phyloP scores from a whole-genome alignment of 2,888 invertebrate genomes.

The Scrobipalpa costella region DNA sequence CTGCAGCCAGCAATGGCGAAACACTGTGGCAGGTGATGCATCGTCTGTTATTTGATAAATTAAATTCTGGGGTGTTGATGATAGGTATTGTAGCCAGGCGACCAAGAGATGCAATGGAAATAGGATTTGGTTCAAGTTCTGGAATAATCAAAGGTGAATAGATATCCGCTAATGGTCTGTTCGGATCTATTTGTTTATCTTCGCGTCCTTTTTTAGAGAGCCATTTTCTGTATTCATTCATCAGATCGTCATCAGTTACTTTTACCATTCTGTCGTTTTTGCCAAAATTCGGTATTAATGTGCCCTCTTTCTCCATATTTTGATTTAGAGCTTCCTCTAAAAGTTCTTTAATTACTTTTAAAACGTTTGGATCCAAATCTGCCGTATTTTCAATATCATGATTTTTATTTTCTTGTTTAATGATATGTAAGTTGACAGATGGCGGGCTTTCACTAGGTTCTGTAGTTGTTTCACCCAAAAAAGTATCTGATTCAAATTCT shows the following conservation, averaged over 20 bases:
- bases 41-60: neutral
- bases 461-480: neutral
- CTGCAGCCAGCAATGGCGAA: neutral
- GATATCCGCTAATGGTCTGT: neutral
- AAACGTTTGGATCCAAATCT: neutral
- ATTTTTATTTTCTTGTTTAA: neutral
- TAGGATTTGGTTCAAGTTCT: neutral
- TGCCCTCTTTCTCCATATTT: neutral
- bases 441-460: neutral
- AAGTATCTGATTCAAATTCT: neutral
- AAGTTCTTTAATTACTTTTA: conserved; percentile 4
- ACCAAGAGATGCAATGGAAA: neutral
- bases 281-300: no score
- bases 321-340: neutral
- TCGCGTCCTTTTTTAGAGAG: neutral
- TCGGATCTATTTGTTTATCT: neutral
- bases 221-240: neutral
- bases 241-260: neutral
- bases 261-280: neutral
- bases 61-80: neutral
- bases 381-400: neutral
- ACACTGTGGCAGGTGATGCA: neutral
- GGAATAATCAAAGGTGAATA: neutral
- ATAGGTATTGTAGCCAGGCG: neutral
- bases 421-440: neutral